A percentile compares a stretch with the other conserved stretches of the same genome.
phyloP scores from a whole-genome alignment of 1,140 invertebrate species.

The Zaprionus gabonicus region DNA sequence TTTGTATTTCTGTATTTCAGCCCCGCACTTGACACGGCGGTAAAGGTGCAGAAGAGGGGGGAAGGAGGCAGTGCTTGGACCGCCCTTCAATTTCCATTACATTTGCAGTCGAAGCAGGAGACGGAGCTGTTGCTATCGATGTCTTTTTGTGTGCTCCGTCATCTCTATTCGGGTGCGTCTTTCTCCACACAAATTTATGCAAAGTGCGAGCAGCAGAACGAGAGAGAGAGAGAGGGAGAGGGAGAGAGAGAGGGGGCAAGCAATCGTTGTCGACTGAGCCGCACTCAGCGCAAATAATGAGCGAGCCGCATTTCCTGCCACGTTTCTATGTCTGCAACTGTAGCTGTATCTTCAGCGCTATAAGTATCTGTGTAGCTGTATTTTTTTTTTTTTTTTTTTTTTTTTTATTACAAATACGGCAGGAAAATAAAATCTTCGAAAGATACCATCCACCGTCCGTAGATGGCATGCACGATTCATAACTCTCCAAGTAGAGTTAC shows the following conservation, averaged over 20 bases:
- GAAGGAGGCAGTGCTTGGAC: conserved; percentile 17
- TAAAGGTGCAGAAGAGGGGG: conserved; percentile 53
- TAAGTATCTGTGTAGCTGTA: conserved; percentile 46
- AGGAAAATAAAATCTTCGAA: too few species aligned
- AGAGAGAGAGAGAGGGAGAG: neutral
- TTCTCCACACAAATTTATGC: conserved; percentile 69
- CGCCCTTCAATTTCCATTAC: conserved; percentile 81
- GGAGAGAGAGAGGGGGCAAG: neutral
- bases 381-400: too few species aligned
- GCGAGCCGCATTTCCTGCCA: conserved; percentile 82
- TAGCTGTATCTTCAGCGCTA: conserved; percentile 60
- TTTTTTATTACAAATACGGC: too few species aligned
- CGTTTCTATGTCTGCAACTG: conserved; percentile 55
- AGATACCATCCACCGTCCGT: too few species aligned
- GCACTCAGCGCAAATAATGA: conserved; percentile 81
- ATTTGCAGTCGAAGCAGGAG: conserved; percentile 63
- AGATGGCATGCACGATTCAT: too few species aligned
- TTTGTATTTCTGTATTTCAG: conserved; percentile 51
- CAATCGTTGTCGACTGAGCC: conserved; percentile 68
- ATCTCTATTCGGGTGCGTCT: conserved; percentile 60
- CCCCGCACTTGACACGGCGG: conserved; percentile 72
- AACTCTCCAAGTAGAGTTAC: too few species aligned
- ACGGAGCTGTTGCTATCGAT: conserved; percentile 65
- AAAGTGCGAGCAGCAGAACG: conserved; percentile 56
- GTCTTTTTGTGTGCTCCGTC: conserved; percentile 78